phyloP scores from a whole-genome alignment of 2,888 invertebrate species.

The Noctua janthe region DNA sequence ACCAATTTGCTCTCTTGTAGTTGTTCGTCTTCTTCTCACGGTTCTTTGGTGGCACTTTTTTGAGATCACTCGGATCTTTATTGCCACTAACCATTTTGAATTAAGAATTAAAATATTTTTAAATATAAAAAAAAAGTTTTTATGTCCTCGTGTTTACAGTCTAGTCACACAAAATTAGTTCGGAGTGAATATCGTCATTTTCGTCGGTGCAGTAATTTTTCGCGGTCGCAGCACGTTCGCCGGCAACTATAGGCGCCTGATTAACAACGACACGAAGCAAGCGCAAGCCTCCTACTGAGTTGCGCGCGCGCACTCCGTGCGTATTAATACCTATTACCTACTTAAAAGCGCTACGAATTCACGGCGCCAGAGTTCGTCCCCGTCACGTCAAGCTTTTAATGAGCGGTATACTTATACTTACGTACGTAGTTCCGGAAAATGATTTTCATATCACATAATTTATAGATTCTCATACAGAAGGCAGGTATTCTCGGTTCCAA shows the following conservation, averaged over 20 bases:
- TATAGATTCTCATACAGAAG: conserved; percentile 5
- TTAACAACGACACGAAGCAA: conserved; percentile 79
- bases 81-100: conserved; percentile 88
- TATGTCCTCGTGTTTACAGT: conserved; percentile 65
- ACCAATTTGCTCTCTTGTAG: conserved; percentile 83
- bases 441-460: conserved; percentile 47
- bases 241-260: conserved; percentile 80
- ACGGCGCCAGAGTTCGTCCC: conserved; percentile 44
- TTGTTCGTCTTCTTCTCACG: conserved; percentile 88
- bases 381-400: conserved; percentile 53
- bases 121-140: conserved; percentile 52
- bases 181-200: conserved; percentile 77
- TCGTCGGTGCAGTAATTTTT: conserved; percentile 68
- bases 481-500: conserved; percentile 23
- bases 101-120: conserved; percentile 44
- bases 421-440: conserved; percentile 52
- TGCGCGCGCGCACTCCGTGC: conserved; percentile 77
- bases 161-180: conserved; percentile 71
- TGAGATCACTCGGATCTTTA: conserved; percentile 83
- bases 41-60: conserved; percentile 86
- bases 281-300: conserved; percentile 84
- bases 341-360: conserved; percentile 59
- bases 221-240: conserved; percentile 74
- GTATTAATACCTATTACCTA: conserved; percentile 62
- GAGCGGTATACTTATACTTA: conserved; percentile 18